Percentiles rank a stretch among this genome's conserved stretches.
Evolutionary conservation across 1,140 invertebrate species (phyloP).

Genomic region (Halyomorpha halys): DNA sequence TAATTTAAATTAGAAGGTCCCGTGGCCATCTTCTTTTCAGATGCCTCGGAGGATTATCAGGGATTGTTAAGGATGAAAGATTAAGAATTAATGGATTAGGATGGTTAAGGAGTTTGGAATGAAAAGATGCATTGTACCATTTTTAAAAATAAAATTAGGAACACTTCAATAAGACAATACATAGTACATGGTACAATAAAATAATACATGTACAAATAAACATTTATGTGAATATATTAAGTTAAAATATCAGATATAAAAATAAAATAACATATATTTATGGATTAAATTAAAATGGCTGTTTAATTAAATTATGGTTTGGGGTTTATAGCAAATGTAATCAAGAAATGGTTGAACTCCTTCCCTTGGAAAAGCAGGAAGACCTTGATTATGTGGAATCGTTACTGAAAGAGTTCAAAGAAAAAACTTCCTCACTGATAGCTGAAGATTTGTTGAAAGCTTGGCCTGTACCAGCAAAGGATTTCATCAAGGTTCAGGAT

Average conservation of each 20-base stretch:
- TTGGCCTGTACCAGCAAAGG: conserved; percentile 66
- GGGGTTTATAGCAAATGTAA: conserved; percentile 66
- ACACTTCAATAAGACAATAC: too few relatives aligned
- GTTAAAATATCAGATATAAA: background rate
- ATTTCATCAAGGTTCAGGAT: conserved; percentile 71
- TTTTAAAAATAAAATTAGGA: too few relatives aligned
- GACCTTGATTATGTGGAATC: conserved; percentile 72
- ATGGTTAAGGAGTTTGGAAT: too few relatives aligned
- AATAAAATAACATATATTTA: background rate
- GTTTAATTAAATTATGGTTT: conserved; percentile 8
- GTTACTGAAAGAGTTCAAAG: conserved; percentile 75
- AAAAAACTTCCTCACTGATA: conserved; percentile 81
- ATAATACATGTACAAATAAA: too few relatives aligned
- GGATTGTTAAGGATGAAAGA: too few relatives aligned
- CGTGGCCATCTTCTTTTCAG: too few relatives aligned
- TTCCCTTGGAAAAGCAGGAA: conserved; percentile 64
- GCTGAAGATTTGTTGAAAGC: conserved; percentile 67
- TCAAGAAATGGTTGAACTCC: conserved; percentile 77
- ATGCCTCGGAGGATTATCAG: too few relatives aligned
- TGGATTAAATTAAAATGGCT: background rate
- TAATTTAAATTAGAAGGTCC: too few relatives aligned
- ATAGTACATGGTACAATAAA: too few relatives aligned
- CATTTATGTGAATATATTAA: too few relatives aligned
- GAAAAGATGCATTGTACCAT: too few relatives aligned
- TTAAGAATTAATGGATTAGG: too few relatives aligned